Percentiles rank a stretch among this genome's conserved stretches.
Evolutionary conservation across 2,797 vertebrate genomes (phyloP).

Genomic region (Arremon aurantiirostris): DNA sequence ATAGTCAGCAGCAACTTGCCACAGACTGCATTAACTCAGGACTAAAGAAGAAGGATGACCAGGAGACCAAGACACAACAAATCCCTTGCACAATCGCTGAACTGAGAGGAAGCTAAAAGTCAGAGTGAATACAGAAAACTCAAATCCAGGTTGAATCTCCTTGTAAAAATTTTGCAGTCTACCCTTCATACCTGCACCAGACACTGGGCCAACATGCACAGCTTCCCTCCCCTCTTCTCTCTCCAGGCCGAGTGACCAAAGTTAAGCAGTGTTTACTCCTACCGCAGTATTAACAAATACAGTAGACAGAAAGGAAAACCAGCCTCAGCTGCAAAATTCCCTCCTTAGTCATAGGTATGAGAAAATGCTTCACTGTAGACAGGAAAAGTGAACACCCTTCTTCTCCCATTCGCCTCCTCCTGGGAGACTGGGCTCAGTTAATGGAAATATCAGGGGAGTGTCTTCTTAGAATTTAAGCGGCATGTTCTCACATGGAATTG

Average conservation of each 20-base stretch:
- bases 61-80: neutral
- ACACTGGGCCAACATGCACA: neutral
- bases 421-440: neutral
- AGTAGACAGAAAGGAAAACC: neutral
- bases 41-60: neutral
- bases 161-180: neutral
- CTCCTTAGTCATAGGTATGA: slow-evolving; percentile 60
- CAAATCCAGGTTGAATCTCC: neutral
- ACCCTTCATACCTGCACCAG: neutral
- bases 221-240: neutral
- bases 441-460: slow-evolving; percentile 9
- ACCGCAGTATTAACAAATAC: neutral
- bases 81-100: neutral
- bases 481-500: neutral
- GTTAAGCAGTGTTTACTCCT: neutral
- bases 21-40: neutral
- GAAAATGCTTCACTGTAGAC: slow-evolving; percentile 14
- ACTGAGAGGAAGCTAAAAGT: neutral
- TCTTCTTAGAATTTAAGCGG: neutral
- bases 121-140: neutral
- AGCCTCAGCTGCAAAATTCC: neutral
- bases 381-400: slow-evolving; percentile 51
- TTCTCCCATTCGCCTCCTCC: slow-evolving; percentile 21
- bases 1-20: neutral
- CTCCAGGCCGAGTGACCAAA: neutral